Conservation (phyloP, 1,140 invertebrate species). For the Brachionus plicatilis region DNA sequence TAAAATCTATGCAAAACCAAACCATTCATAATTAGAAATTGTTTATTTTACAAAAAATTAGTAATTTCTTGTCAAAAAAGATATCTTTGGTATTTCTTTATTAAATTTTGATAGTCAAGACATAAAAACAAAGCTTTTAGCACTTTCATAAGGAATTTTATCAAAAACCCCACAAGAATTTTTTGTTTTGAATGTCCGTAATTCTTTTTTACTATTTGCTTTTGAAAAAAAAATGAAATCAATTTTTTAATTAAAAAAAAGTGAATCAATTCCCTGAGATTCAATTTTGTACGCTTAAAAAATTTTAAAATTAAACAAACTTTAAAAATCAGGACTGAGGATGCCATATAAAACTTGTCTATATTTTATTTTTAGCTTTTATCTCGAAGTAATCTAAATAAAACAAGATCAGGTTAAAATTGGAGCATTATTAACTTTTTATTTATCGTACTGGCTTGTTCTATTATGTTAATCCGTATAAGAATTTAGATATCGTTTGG, state of each 20-base stretch:
- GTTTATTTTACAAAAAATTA: background rate
- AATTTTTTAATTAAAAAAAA: background rate
- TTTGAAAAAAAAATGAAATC: background rate
- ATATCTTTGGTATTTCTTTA: background rate
- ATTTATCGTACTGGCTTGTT: background rate
- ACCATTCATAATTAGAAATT: background rate
- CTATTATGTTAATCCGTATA: background rate
- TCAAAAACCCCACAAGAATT: background rate
- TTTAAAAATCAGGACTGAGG: background rate
- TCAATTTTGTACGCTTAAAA: background rate
- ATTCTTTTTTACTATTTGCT: background rate
- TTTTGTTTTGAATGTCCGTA: background rate
- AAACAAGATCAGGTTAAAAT: background rate
- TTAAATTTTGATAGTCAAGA: background rate
- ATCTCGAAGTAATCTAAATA: background rate
- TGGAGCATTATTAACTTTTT: background rate
- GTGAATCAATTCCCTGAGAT: background rate
- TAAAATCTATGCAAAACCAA: background rate
- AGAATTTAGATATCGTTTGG: background rate
- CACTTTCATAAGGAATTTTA: background rate
- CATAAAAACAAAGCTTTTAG: background rate
- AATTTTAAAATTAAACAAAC: background rate
- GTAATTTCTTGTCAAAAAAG: background rate
- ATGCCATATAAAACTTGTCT: background rate
- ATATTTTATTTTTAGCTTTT: background rate